Evolutionary conservation across 92 coral and sea anemone species (phyloP).

Genomic region (Pocillopora grandis): DNA sequence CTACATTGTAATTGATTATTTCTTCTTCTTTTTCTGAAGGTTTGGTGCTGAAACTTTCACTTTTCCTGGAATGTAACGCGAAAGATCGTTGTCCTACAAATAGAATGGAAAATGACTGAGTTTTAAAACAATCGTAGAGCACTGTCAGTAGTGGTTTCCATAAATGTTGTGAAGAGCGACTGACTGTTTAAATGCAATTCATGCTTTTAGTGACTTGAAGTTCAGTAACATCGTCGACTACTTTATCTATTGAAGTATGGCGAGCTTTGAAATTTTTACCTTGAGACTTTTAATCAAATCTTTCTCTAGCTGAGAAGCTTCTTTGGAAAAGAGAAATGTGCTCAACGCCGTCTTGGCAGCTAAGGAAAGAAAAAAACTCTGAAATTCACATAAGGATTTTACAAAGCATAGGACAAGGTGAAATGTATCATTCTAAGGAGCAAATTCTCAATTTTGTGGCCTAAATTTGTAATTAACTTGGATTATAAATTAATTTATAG

Average conservation of each 20-base stretch:
- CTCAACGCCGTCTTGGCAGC: constrained; percentile 95
- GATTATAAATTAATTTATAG: not conserved
- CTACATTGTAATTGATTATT: constrained; percentile 23
- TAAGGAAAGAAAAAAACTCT: constrained; percentile 18
- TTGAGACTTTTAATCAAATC: constrained; percentile 95
- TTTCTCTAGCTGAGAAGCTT: constrained; percentile 82
- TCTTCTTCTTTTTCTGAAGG: constrained; percentile 81
- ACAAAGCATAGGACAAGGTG: no score
- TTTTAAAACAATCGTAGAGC: not conserved
- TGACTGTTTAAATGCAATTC: no score
- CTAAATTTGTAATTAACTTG: no score
- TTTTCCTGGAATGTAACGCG: constrained; percentile 93
- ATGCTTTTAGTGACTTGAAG: no score
- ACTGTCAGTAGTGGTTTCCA: no score
- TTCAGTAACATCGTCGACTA: no score
- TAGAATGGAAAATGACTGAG: not conserved
- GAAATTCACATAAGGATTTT: no score
- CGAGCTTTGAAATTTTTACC: constrained; percentile 43
- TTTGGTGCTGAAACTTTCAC: constrained; percentile 98
- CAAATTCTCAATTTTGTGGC: not conserved
- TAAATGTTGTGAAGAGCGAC: no score
- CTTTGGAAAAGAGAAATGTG: constrained; percentile 80
- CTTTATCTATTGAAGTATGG: no score
- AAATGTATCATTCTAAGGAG: no score
- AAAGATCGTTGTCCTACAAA: constrained; percentile 87